phyloP scores from a whole-genome alignment of 2,113 vertebrate species.

The Centropristis striata region DNA sequence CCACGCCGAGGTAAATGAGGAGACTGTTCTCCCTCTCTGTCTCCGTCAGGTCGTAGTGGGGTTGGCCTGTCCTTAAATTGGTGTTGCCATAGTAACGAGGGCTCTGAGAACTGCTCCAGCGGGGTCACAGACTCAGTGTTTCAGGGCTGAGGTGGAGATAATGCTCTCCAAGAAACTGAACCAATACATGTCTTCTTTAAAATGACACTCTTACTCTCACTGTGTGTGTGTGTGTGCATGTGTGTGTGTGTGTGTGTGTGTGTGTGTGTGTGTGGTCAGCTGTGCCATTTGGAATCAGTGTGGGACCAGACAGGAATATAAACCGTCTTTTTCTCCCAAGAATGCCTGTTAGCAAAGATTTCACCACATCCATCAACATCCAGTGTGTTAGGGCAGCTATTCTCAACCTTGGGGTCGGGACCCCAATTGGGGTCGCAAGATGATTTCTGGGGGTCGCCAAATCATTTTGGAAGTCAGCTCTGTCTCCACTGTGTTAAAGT shows the following conservation, averaged over 20 bases:
- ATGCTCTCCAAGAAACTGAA: not conserved
- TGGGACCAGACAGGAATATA: not conserved
- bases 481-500: no score
- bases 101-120: not conserved
- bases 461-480: no score
- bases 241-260: slow-evolving; percentile 32
- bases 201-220: not conserved
- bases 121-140: slow-evolving; percentile 18
- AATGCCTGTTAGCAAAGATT: slow-evolving; percentile 2
- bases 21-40: slow-evolving; percentile 16
- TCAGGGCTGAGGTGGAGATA: not conserved
- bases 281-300: slow-evolving; percentile 34
- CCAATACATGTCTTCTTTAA: not conserved
- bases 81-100: slow-evolving; percentile 40
- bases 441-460: no score
- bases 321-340: slow-evolving; percentile 13
- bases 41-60: no score
- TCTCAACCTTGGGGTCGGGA: no score
- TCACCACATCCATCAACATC: not conserved
- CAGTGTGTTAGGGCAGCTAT: no score
- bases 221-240: not conserved
- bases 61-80: slow-evolving; percentile 12
- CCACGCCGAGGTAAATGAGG: slow-evolving; percentile 29
- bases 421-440: no score
- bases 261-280: slow-evolving; percentile 26